Base-by-base conservation (phyloP, 2,113 vertebrate species). In the Atrichornis clamosus region DNA sequence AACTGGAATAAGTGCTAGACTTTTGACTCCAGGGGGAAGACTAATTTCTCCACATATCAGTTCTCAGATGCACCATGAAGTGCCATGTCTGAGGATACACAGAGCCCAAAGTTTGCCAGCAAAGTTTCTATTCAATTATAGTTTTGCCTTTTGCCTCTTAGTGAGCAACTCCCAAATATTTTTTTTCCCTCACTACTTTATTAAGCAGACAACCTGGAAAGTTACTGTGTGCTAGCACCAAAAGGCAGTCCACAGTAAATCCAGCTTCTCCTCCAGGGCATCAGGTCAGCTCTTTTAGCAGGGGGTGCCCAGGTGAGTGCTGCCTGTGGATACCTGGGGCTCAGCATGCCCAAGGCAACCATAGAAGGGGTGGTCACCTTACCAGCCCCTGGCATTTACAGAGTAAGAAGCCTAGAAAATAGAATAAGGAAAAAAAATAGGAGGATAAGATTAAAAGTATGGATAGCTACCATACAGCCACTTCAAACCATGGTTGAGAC, bases 241-340 rank as follows among this genome's bases (percentile, higher is more conserved):
- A 63, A 81, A 86, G 52, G 23, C 37, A 46, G 56, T 24, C 15
- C 15, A 20, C 18, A n/a, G n/a, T 16, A 79, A 63, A 52, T 15
- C 13, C 2, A 3, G 21, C 56, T 65, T 49, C 67, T 50, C 21
- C 58, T 44, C 27, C 1, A 1, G 18, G 2, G 10, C 6, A 19
- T 28, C 22, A 32, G 32, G 44, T 37, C 73, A 32, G n/a, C 13
- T 67, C 39, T 37, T 73, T 22, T 30, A 77, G 41, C 47, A 44
- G 6, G 11, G 6, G 15, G 32, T 8, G 15, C 16, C 23, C 64
- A n/a, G 24, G 3, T 2, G 4, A 68, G 30, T 5, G 2, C 30
- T 47, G 23, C 19, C 35, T 5, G 0, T 10, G 5, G 23, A 53
- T 15, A 9, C 24, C 19, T 52, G 6, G 1, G 37, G 19, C 27